Evolutionary conservation across 2,888 invertebrate species (phyloP).

Genomic region (Drosophila prolongata): DNA sequence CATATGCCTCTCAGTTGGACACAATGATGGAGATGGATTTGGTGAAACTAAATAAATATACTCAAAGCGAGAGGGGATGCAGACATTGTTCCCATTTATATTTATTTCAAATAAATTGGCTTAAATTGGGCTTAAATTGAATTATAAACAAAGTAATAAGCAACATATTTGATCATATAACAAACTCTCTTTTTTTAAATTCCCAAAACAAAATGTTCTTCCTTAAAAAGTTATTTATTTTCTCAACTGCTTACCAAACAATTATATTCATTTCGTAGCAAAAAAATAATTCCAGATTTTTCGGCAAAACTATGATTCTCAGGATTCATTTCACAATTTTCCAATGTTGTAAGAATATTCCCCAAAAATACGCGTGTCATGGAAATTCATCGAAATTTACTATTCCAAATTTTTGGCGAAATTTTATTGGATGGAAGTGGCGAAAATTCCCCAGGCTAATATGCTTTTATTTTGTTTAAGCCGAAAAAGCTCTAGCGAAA

Average conservation of each 20-base stretch:
- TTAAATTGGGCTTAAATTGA: too few relatives aligned
- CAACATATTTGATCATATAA: too few relatives aligned
- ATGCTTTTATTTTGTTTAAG: constrained; percentile 34
- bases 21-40: background rate
- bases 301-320: constrained; percentile 21
- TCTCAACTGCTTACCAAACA: too few relatives aligned
- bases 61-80: background rate
- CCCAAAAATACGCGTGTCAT: constrained; percentile 56
- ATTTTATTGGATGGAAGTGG: constrained; percentile 36
- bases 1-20: background rate
- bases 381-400: constrained; percentile 52
- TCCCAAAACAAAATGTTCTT: too few relatives aligned
- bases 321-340: constrained; percentile 24
- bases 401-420: constrained; percentile 43
- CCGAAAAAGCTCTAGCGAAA: constrained; percentile 24
- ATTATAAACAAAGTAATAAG: too few relatives aligned
- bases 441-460: constrained; percentile 46
- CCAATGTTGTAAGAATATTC: background rate
- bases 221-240: too few relatives aligned
- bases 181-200: too few relatives aligned
- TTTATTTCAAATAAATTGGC: too few relatives aligned
- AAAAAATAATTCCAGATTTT: constrained; percentile 21
- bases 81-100: constrained; percentile 5
- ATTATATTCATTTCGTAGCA: too few relatives aligned
- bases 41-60: constrained; percentile 1